These are phyloP conservation scores for Pogoniulus pusillus DNA, from an alignment of 2,797 vertebrate genomes.

Conservation along the genomic window DNA sequence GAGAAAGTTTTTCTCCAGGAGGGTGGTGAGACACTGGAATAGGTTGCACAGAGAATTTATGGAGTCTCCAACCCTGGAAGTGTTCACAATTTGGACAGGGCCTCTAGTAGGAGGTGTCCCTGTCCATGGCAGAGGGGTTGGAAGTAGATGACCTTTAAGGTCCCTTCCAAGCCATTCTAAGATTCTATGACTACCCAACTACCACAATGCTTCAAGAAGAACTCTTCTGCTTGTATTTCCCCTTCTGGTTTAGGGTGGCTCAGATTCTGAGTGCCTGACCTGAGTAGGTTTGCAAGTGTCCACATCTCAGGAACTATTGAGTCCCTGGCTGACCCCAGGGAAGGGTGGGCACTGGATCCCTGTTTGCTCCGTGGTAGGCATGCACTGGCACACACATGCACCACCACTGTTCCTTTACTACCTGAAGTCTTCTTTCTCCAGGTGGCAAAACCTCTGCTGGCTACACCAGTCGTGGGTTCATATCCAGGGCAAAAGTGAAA, in stretches of 20 bases:
- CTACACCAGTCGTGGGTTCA: conserved; percentile 67
- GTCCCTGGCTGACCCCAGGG: background rate
- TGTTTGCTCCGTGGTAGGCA: background rate
- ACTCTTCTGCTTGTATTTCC: background rate
- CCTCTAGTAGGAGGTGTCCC: too few relatives aligned
- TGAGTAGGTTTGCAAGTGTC: background rate
- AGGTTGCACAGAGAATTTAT: too few relatives aligned
- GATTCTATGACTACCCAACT: background rate
- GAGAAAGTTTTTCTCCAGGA: too few relatives aligned
- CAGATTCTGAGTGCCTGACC: background rate
- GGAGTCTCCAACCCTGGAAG: too few relatives aligned
- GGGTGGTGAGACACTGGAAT: too few relatives aligned
- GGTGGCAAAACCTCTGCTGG: conserved; percentile 71
- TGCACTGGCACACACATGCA: rapidly evolving
- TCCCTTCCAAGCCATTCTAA: too few relatives aligned
- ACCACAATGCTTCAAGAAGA: background rate
- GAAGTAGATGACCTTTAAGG: too few relatives aligned
- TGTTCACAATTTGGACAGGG: too few relatives aligned
- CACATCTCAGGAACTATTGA: background rate
- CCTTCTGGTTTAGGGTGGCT: background rate
- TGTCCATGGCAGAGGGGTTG: too few relatives aligned
- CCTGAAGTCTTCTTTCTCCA: conserved; percentile 9
- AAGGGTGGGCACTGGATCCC: background rate
- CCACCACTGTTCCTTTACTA: background rate
- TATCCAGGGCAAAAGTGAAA: conserved; percentile 79